phyloP scores from a whole-genome alignment of 2,113 vertebrate genomes.

The Ailuropoda melanoleuca region DNA sequence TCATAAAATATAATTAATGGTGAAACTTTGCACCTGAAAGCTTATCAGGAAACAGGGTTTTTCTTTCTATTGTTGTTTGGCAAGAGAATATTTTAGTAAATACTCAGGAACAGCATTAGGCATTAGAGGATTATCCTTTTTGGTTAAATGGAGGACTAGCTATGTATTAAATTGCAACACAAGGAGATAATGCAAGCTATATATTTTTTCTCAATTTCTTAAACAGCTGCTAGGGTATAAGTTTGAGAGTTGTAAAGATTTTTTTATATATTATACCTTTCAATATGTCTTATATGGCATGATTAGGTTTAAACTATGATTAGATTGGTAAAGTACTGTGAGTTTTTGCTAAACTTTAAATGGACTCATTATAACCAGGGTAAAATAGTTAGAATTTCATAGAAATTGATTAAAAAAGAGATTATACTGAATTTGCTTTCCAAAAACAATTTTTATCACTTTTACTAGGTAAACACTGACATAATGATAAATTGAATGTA shows the following conservation, averaged over 20 bases:
- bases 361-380: slow-evolving; percentile 25
- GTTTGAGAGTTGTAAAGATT: background rate
- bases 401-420: slow-evolving; percentile 53
- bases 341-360: slow-evolving; percentile 51
- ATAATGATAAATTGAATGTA: slow-evolving; percentile 67
- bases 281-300: background rate
- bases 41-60: background rate
- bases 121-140: background rate
- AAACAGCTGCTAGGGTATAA: background rate
- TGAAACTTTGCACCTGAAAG: background rate
- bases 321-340: background rate
- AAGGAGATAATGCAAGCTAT: background rate
- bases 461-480: slow-evolving; percentile 63
- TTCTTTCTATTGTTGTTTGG: background rate
- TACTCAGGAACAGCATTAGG: background rate
- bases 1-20: background rate
- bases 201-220: background rate
- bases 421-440: slow-evolving; percentile 62
- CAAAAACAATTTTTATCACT: slow-evolving; percentile 52
- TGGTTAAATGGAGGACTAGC: background rate
- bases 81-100: background rate
- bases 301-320: background rate
- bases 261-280: background rate
- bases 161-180: background rate
- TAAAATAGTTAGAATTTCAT: slow-evolving; percentile 27